phyloP scores from a whole-genome alignment of 2,888 invertebrate genomes.

The Napeogenes sylphis region DNA sequence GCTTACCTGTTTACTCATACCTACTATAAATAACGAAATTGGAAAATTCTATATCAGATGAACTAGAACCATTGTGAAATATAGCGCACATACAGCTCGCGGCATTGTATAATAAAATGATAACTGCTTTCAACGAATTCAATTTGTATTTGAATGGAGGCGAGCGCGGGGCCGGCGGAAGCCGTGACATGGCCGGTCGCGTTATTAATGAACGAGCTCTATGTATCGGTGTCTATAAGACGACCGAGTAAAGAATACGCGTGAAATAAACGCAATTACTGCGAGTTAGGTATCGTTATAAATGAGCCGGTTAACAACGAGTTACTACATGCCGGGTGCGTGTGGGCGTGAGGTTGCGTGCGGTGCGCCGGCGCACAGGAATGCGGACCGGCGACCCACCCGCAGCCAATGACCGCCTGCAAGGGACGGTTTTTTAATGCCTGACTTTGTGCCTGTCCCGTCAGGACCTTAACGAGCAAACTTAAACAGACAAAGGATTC shows the following conservation, averaged over 20 bases:
- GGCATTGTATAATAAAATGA: conserved; percentile 47
- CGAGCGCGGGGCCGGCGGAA: conserved; percentile 57
- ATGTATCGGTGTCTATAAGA: conserved; percentile 43
- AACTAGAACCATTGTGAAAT: conserved; percentile 4
- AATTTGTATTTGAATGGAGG: conserved; percentile 64
- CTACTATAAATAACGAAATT: conserved; percentile 7
- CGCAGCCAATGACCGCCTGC: conserved; percentile 75
- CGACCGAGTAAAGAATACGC: conserved; percentile 38
- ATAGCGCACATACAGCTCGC: conserved; percentile 35
- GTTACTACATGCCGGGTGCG: conserved; percentile 42
- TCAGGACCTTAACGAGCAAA: conserved; percentile 56
- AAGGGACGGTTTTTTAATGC: conserved; percentile 70
- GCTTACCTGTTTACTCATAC: conserved; percentile 23
- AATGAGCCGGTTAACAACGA: conserved; percentile 30
- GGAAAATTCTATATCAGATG: neutral
- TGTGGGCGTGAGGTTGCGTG: conserved; percentile 63
- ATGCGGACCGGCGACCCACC: conserved; percentile 71
- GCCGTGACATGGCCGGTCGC: conserved; percentile 62
- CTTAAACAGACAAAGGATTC: conserved; percentile 48
- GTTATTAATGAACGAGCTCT: conserved; percentile 67
- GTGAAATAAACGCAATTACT: conserved; percentile 34
- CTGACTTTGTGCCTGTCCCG: conserved; percentile 60
- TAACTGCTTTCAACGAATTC: conserved; percentile 56
- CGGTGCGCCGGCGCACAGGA: conserved; percentile 70
- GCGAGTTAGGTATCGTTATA: conserved; percentile 35